phyloP scores from a whole-genome alignment of 2,113 vertebrate genomes.

The Daphoenositta chrysoptera region DNA sequence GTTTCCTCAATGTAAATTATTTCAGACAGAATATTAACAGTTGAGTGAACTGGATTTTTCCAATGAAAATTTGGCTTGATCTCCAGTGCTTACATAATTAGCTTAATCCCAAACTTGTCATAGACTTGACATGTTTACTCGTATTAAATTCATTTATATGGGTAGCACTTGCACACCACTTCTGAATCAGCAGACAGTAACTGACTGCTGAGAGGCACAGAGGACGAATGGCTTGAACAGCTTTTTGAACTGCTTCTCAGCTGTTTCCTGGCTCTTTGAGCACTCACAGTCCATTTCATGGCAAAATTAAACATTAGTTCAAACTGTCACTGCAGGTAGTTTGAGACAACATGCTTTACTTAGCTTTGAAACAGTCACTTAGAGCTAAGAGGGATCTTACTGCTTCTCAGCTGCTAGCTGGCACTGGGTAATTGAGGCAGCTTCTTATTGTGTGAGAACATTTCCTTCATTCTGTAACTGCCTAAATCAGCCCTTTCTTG shows the following conservation, averaged over 20 bases:
- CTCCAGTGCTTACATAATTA: background rate
- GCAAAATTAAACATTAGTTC: constrained; percentile 21
- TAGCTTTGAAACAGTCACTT: background rate
- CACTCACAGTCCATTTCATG: background rate
- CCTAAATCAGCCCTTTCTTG: background rate
- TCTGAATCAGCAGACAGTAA: background rate
- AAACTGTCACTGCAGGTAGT: background rate
- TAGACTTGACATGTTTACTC: background rate
- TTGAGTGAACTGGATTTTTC: background rate
- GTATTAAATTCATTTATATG: background rate
- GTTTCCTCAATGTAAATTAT: background rate
- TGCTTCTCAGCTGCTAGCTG: background rate
- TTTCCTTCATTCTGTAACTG: background rate
- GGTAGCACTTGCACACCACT: background rate
- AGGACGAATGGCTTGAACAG: background rate
- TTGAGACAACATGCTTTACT: background rate
- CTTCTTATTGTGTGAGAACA: background rate
- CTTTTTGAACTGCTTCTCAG: background rate
- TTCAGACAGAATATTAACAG: background rate
- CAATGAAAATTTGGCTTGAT: background rate
- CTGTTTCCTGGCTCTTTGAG: background rate
- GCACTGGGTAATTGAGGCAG: background rate
- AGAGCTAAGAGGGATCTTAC: background rate
- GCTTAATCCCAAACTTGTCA: background rate
- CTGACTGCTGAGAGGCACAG: background rate